Evolutionary conservation across 2,888 invertebrate genomes (phyloP), one percentile per base, ranked within the genome.

Genomic region (Proisotoma minuta): DNA sequence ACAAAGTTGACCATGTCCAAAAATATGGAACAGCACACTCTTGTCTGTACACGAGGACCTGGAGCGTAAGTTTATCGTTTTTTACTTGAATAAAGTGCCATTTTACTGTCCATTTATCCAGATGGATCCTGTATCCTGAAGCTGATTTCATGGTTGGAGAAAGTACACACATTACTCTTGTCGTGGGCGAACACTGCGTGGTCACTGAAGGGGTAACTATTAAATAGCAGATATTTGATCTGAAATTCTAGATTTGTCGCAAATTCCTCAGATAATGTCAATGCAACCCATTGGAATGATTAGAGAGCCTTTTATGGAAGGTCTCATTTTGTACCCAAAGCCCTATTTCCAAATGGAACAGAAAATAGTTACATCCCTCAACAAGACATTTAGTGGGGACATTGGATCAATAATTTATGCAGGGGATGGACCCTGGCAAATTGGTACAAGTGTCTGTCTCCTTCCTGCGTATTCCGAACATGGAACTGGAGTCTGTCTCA

Each of bases 61-160:
- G 50, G 50, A 50, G 12, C 50, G 50, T 50, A 50, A 50, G 50
- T 24, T 24, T 47, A 10, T 15, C 20, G n/a, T 47, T 15, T 47
- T 10, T n/a, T n/a, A n/a, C n/a, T n/a, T n/a, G 5, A 47, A n/a
- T 47, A 47, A 47, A n/a, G 12, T n/a, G n/a, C n/a, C n/a, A n/a
- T n/a, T n/a, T n/a, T n/a, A n/a, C n/a, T n/a, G n/a, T n/a, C n/a
- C n/a, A n/a, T 18, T 24, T 24, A 18, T 24, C 4, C 50, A 50
- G 50, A 23, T 50, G 50, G 50, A 8, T 50, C 3, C 18, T 8
- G 5, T 50, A 50, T 22, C 50, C 50, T 8, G 8, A 18, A 8
- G 24, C 18, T 8, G 23, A 50, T 24, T 50, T 8, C 22, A 18
- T 50, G 12, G 8, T 50, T 8, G 50, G 50, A 5, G 24, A 5